Evolutionary conservation across 1,140 invertebrate genomes (phyloP).

Genomic region (Diorhabda elongata): DNA sequence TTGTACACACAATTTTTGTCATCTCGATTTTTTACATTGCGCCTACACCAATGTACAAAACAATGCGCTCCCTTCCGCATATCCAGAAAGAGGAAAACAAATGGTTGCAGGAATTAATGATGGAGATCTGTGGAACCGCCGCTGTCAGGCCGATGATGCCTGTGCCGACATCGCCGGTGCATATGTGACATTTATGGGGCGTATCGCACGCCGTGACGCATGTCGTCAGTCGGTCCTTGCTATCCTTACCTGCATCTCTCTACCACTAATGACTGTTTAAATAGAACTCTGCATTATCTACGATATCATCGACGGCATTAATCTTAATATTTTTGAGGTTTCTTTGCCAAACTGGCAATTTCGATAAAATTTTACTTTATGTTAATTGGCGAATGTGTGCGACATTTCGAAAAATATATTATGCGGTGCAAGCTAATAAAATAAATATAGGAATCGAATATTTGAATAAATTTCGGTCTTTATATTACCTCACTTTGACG

Average conservation of each 20-base stretch:
- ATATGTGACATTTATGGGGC: slow-evolving; percentile 41
- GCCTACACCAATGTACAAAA: not conserved
- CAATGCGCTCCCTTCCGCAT: not conserved
- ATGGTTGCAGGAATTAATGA: not conserved
- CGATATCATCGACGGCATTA: slow-evolving; percentile 12
- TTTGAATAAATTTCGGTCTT: no score
- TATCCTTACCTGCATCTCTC: slow-evolving; percentile 39
- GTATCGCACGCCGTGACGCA: slow-evolving; percentile 40
- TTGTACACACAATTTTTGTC: no score
- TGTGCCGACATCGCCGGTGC: not conserved
- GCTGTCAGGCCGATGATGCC: slow-evolving; percentile 13
- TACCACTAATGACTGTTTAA: slow-evolving; percentile 41
- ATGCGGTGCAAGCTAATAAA: no score
- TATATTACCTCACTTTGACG: no score
- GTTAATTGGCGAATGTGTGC: not conserved
- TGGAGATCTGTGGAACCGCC: slow-evolving; percentile 32
- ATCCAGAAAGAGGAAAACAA: not conserved
- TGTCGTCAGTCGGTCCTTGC: slow-evolving; percentile 35
- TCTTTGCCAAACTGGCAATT: not conserved
- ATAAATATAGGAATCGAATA: no score
- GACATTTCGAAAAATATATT: no score
- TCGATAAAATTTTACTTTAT: not conserved
- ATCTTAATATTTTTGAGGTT: not conserved
- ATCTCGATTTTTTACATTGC: not conserved
- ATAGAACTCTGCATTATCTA: slow-evolving; percentile 26